Evolutionary conservation across 2,888 invertebrate genomes (phyloP).

Genomic region (Nyleta sp.): DNA sequence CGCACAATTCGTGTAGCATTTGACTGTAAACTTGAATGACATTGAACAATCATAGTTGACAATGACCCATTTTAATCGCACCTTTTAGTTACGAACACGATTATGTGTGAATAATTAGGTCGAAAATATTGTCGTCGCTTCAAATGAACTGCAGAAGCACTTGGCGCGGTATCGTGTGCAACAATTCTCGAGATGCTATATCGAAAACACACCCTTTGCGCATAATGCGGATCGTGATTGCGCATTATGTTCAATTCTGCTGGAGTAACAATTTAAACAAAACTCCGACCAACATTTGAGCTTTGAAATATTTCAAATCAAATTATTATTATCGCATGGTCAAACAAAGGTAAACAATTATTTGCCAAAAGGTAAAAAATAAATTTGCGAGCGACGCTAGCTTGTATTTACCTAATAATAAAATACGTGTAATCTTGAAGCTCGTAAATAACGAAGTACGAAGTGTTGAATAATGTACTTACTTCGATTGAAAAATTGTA

Average conservation of each 20-base stretch:
- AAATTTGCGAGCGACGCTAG: no score
- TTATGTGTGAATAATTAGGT: slow-evolving; percentile 18
- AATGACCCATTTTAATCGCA: slow-evolving; percentile 15
- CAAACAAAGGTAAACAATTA: no score
- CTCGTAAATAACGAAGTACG: no score
- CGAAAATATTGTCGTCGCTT: slow-evolving; percentile 7
- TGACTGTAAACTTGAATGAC: background rate
- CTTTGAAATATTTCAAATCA: no score
- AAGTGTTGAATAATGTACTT: background rate
- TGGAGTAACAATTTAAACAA: background rate
- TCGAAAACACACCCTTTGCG: slow-evolving; percentile 55
- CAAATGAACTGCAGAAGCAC: slow-evolving; percentile 6
- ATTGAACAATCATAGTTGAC: slow-evolving; percentile 14
- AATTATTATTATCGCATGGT: no score
- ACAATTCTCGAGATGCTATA: slow-evolving; percentile 13
- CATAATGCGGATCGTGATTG: slow-evolving; percentile 58
- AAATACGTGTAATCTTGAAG: no score
- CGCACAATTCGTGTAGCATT: no score
- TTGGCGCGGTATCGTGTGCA: slow-evolving; percentile 20
- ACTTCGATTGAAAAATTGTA: slow-evolving; percentile 1
- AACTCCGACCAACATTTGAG: no score
- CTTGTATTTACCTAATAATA: no score
- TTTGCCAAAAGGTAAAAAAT: no score
- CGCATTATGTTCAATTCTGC: slow-evolving; percentile 40
- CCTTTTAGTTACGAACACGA: slow-evolving; percentile 16